Evolutionary conservation across 2,888 invertebrate genomes (phyloP).

Genomic region (Tanaodytes sp.): DNA sequence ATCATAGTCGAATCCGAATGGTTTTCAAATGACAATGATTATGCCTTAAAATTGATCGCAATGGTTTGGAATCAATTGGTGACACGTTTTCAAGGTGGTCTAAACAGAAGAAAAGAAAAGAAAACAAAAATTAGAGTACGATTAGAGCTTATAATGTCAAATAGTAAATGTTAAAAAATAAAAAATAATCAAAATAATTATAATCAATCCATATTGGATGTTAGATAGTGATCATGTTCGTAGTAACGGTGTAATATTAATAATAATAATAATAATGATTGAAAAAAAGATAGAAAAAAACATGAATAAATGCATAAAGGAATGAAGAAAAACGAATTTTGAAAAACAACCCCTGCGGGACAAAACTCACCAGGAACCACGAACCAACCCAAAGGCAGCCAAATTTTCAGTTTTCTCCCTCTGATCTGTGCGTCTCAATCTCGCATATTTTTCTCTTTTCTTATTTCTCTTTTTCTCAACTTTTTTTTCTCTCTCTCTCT

Average conservation of each 20-base stretch:
- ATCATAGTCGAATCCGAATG: conserved; percentile 43
- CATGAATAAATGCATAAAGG: conserved; percentile 28
- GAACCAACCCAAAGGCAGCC: conserved; percentile 73
- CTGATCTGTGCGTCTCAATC: conserved; percentile 70
- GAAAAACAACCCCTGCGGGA: conserved; percentile 69
- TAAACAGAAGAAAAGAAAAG: too few species aligned
- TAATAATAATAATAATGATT: too few species aligned
- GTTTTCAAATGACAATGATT: conserved; percentile 47
- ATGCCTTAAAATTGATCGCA: conserved; percentile 1
- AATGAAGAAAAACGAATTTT: conserved; percentile 62
- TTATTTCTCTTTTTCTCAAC: conserved; percentile 59
- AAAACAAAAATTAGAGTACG: too few species aligned
- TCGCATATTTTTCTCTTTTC: conserved; percentile 59
- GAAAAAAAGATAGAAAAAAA: conserved; percentile 31
- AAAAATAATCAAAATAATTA: too few species aligned
- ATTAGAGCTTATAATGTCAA: too few species aligned
- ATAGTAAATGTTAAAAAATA: too few species aligned
- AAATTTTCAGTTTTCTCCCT: conserved; percentile 68
- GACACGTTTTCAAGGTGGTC: too few species aligned
- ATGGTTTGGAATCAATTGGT: not conserved
- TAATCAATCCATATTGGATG: too few species aligned
- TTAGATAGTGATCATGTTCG: too few species aligned
- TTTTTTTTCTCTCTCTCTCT: conserved; percentile 69
- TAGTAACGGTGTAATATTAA: too few species aligned
- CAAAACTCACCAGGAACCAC: conserved; percentile 71